Percentiles rank a stretch among this genome's conserved stretches.
These are phyloP conservation scores for Cuniculus paca DNA, from an alignment of 2,797 vertebrate genomes.

Conservation along the genomic window DNA sequence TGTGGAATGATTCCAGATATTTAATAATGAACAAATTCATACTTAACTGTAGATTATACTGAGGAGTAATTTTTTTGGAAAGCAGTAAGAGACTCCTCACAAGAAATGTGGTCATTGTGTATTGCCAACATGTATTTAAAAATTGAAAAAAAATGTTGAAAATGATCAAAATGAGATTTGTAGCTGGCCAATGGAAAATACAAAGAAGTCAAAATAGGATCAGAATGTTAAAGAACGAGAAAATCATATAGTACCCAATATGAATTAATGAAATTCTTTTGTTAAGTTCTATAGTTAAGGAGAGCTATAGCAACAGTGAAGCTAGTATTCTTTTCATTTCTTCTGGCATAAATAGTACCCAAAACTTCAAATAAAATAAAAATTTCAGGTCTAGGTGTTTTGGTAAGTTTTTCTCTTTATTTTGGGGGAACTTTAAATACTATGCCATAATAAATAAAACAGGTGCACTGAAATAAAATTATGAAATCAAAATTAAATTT, in stretches of 20 bases:
- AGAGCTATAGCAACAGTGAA: background rate
- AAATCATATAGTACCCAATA: background rate
- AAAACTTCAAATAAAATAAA: background rate
- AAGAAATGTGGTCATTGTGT: no score
- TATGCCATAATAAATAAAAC: conserved; percentile 38
- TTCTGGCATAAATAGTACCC: background rate
- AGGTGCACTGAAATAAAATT: background rate
- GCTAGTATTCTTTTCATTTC: background rate
- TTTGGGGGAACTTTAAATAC: background rate
- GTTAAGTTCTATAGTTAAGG: background rate
- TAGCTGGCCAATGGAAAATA: background rate
- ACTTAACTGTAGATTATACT: background rate
- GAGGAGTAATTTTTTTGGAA: conserved; percentile 18
- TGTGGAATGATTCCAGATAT: background rate
- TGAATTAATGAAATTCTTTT: conserved; percentile 27
- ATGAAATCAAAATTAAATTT: background rate
- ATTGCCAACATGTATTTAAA: background rate
- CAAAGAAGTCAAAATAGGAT: background rate
- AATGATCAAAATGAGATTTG: background rate
- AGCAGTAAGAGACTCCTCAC: background rate
- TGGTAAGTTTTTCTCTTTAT: background rate
- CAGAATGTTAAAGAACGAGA: background rate
- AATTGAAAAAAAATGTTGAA: background rate
- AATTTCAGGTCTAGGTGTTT: conserved; percentile 7
- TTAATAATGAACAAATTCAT: background rate